Evolutionary conservation across 1,140 invertebrate species (phyloP).

Genomic region (Choristoneura fumiferana): DNA sequence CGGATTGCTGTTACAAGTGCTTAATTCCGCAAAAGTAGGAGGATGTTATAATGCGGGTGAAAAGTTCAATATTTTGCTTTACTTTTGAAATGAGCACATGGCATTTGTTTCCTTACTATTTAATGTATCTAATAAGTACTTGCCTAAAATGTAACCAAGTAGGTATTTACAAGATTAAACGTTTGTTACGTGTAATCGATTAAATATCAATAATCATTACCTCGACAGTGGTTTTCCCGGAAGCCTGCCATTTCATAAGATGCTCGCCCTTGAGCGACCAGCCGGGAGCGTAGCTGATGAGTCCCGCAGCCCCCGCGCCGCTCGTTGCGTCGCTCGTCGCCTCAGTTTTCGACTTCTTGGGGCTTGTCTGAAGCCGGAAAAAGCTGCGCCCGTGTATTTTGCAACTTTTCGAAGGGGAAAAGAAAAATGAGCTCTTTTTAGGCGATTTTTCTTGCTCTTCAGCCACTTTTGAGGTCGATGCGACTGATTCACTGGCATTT

Average conservation of each 20-base stretch:
- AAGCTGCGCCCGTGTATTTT: slow-evolving; percentile 69
- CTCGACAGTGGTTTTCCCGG: slow-evolving; percentile 76
- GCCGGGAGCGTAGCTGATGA: slow-evolving; percentile 77
- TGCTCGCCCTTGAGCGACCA: slow-evolving; percentile 78
- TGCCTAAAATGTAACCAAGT: no score
- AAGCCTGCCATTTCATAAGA: slow-evolving; percentile 76
- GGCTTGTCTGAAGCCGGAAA: slow-evolving; percentile 72
- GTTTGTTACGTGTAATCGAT: not conserved
- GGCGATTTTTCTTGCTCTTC: slow-evolving; percentile 73
- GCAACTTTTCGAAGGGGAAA: slow-evolving; percentile 72
- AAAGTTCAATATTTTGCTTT: no score
- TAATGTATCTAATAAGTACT: no score
- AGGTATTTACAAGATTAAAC: no score
- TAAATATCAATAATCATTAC: slow-evolving; percentile 43
- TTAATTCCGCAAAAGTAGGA: slow-evolving; percentile 22
- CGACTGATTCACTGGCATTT: slow-evolving; percentile 43
- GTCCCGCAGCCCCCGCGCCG: slow-evolving; percentile 43
- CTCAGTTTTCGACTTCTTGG: slow-evolving; percentile 69
- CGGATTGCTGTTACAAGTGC: slow-evolving; percentile 36
- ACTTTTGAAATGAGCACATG: no score
- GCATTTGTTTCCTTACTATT: no score
- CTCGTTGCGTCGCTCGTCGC: slow-evolving; percentile 36
- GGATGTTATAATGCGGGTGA: no score
- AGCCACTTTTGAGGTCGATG: slow-evolving; percentile 50
- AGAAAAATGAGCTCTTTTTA: slow-evolving; percentile 74